phyloP scores from a whole-genome alignment of 2,888 invertebrate genomes.

The Muschampia staudingeri region DNA sequence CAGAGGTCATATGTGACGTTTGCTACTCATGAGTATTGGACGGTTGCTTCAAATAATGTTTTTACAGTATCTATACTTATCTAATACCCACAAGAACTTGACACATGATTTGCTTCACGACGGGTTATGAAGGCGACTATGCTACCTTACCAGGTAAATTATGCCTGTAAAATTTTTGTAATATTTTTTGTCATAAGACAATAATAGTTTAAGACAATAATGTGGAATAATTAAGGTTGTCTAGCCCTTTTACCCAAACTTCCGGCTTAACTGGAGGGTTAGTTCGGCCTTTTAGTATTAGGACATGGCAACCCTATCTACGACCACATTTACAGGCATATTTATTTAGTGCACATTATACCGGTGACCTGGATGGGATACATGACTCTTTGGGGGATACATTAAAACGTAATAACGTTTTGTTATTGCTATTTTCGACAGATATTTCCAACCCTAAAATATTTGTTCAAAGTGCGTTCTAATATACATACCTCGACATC shows the following conservation, averaged over 20 bases:
- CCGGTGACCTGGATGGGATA: slow-evolving; percentile 55
- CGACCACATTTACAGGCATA: slow-evolving; percentile 48
- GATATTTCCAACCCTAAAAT: slow-evolving; percentile 45
- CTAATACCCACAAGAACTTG: neutral
- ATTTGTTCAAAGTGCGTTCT: slow-evolving; percentile 38
- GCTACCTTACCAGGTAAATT: too few relatives aligned
- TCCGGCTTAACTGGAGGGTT: neutral
- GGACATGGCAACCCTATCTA: slow-evolving; percentile 31
- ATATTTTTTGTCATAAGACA: too few relatives aligned
- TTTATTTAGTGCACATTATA: slow-evolving; percentile 57
- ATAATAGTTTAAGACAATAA: neutral
- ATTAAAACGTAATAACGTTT: slow-evolving; percentile 54
- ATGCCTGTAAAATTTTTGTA: too few relatives aligned
- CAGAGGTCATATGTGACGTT: too few relatives aligned
- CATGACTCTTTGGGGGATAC: slow-evolving; percentile 56
- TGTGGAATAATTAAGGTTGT: neutral
- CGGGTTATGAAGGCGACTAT: neutral
- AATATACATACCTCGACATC: slow-evolving; percentile 34
- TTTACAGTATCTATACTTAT: too few relatives aligned
- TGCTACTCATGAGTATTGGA: too few relatives aligned
- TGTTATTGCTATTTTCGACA: slow-evolving; percentile 55
- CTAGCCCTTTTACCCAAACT: neutral
- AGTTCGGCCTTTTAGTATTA: neutral
- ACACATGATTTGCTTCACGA: neutral
- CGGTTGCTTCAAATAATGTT: too few relatives aligned